Base-by-base conservation (phyloP, 2,113 vertebrate species). In the Nothobranchius kuhntae region DNA sequence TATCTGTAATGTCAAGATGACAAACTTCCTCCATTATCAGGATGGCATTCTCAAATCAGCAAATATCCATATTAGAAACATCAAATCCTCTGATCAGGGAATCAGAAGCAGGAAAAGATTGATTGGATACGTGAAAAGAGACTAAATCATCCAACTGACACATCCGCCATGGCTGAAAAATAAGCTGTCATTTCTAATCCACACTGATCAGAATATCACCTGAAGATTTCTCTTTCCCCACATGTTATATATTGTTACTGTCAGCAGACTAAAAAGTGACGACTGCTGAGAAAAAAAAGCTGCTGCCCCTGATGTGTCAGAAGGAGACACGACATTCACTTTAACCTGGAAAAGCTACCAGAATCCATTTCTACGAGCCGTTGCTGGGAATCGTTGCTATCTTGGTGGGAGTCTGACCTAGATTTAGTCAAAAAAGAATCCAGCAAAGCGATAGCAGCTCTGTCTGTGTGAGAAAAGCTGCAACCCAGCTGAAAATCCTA, bases 321-420 rank as follows among this genome's bases (percentile, higher is more conserved):
- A 40, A 6, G 48, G 17, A 63, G 64, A 65, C 38, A 71, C 62
- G 51, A 48, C 14, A 30, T 50, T 73, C 44, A 1, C 0, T 68
- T 56, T 57, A 52, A 73, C 13, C 9, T 3, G 14, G 7, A 42
- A 65, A n/a, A 79, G 53, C 10, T 40, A 47, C 15, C 14, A 51
- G 36, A 73, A 67, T 55, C 46, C 42, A 53, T 69, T 38, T 68
- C 61, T 54, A 72, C 66, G 52, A 75, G 55, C 60, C 30, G 6
- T 40, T 63, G 65, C 35, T 73, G 13, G 52, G 61, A 42, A 14
- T 56, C 68, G 65, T 65, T 78, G n/a, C 68, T 57, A 42, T 51
- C 51, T 69, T 86, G 69, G 78, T 69, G 55, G 26, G 69, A 79
- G 67, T 75, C 58, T 88, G 88, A 88, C 84, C 83, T 79, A 88